Percentiles rank a stretch among this genome's conserved stretches.
phyloP scores from a whole-genome alignment of 2,113 vertebrate genomes.

The Atherinomorus stipes region DNA sequence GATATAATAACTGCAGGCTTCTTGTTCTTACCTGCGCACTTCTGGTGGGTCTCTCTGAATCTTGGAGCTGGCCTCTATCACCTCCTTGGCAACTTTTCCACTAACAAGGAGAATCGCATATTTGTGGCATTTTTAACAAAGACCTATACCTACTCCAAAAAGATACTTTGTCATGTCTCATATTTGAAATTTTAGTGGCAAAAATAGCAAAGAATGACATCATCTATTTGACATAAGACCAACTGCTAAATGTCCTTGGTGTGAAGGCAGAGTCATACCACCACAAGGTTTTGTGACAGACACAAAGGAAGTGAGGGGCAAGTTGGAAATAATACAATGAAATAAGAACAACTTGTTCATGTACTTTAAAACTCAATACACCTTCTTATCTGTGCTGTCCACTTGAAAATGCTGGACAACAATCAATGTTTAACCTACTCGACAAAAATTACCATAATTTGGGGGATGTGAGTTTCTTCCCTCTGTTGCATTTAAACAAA shows the following conservation, averaged over 20 bases:
- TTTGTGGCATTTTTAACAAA: neutral
- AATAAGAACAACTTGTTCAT: constrained; percentile 19
- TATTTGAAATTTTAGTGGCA: no score
- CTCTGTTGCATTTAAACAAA: constrained; percentile 37
- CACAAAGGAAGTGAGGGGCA: constrained; percentile 10
- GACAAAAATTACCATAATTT: constrained; percentile 7
- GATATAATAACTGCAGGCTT: neutral
- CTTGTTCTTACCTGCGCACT: constrained; percentile 88
- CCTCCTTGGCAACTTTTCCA: constrained; percentile 97
- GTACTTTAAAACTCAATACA: neutral
- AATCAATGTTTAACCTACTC: constrained; percentile 13
- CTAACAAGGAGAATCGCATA: constrained; percentile 76
- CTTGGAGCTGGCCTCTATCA: constrained; percentile 97
- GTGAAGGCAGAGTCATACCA: no score
- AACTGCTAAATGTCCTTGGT: no score
- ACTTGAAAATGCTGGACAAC: neutral
- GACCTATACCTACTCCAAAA: neutral
- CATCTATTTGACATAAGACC: no score
- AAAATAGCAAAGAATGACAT: no score
- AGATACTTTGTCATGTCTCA: no score
- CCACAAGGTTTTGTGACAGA: no score
- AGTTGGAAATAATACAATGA: constrained; percentile 40
- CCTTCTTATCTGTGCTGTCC: neutral
- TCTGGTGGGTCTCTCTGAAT: constrained; percentile 95
- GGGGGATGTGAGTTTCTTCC: constrained; percentile 18